Evolutionary conservation across 2,113 vertebrate species (phyloP).

Genomic region (Bufo gargarizans): DNA sequence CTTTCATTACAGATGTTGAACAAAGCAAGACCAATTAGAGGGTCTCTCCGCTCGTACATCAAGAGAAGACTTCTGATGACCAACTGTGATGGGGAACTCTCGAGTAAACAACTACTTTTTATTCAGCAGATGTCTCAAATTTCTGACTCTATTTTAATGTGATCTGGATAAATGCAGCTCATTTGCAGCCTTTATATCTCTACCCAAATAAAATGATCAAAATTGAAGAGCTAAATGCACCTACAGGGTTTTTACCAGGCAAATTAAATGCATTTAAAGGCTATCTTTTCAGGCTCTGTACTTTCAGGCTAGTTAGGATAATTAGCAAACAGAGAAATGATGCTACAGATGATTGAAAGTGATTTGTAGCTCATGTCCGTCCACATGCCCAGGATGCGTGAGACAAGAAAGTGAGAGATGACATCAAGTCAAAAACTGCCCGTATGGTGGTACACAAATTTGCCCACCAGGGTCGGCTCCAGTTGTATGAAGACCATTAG

Average conservation of each 20-base stretch:
- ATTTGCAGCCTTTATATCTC: constrained; percentile 23
- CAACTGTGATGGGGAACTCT: constrained; percentile 19
- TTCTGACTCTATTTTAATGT: background rate
- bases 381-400: background rate
- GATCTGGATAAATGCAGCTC: constrained; percentile 8
- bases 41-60: constrained; percentile 26
- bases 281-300: background rate
- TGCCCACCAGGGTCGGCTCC: too few relatives aligned
- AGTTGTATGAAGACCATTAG: too few relatives aligned
- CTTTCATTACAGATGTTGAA: constrained; percentile 33
- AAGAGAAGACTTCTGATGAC: constrained; percentile 14
- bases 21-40: constrained; percentile 5
- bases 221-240: constrained; percentile 11
- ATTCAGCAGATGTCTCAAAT: constrained; percentile 13
- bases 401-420: background rate
- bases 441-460: too few relatives aligned
- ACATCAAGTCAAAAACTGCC: background rate
- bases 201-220: constrained; percentile 6
- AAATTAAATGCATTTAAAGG: constrained; percentile 9
- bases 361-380: constrained; percentile 18
- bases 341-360: background rate
- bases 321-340: constrained; percentile 22
- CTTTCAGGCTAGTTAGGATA: constrained; percentile 30
- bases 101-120: constrained; percentile 33
- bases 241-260: constrained; percentile 28